phyloP scores from a whole-genome alignment of 64 coral and sea anemone species.

The Pachyseris speciosa region DNA sequence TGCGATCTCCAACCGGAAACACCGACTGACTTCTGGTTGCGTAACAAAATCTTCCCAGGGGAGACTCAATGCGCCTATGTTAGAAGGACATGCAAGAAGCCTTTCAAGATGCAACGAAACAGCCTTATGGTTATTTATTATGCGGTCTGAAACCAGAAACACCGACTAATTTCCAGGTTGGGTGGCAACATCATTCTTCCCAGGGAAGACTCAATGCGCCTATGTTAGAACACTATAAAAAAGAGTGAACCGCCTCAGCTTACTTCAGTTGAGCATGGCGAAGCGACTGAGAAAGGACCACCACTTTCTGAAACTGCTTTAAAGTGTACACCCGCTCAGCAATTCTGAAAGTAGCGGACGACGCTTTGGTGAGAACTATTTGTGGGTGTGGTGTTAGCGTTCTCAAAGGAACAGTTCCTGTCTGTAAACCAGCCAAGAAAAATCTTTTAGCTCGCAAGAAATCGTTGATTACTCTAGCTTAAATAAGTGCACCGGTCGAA shows the following conservation, averaged over 20 bases:
- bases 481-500: not conserved
- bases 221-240: conserved; percentile 24
- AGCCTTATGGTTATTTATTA: no score
- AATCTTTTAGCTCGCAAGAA: not conserved
- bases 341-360: conserved; percentile 69
- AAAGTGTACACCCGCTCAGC: not conserved
- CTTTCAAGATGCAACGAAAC: no score
- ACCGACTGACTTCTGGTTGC: not conserved
- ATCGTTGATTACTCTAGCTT: not conserved
- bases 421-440: no score
- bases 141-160: no score
- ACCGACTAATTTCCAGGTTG: no score
- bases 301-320: conserved; percentile 47
- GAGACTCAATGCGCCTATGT: not conserved
- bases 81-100: no score
- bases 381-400: conserved; percentile 60
- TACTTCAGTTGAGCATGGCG: conserved; percentile 22
- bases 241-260: not conserved
- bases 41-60: not conserved
- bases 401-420: conserved; percentile 49
- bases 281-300: conserved; percentile 47
- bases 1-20: not conserved
- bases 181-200: no score
- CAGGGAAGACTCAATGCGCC: no score
- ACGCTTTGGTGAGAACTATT: conserved; percentile 46